Evolutionary conservation across 1,140 invertebrate genomes (phyloP), one percentile per base, ranked within the genome.

Genomic region (Halictus rubicundus): DNA sequence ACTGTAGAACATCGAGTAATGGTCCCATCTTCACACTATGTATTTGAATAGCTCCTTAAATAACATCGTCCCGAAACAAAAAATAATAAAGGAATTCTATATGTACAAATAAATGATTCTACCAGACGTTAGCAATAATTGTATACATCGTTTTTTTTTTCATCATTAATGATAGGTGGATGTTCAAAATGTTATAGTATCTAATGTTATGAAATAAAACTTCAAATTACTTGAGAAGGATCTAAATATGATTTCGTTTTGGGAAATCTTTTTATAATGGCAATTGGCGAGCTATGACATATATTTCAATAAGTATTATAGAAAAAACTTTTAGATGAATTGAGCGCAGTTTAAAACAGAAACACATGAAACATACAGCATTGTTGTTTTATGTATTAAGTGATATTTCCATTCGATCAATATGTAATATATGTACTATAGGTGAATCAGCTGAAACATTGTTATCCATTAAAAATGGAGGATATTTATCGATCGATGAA

Each of bases 381-480:
- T 59, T 52, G 19, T 46, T 52, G n/a, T 8, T n/a, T 23, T 19
- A 46, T 52, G 23, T 16, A 10, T 49, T 27, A 42, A 66, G 42
- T n/a, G 42, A 39, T 83, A 27, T 52, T n/a, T 16, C n/a, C 9
- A 14, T n/a, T n/a, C n/a, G 8, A 27, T 60, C 9, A 27, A 21
- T 37, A 2, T 23, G 46, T 49, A 64, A 79, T 78, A 1, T 12
- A 32, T n/a, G 25, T 19, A 16, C 42, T 68, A 88, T 88, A 94
- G 93, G 87, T 91, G 93, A 94, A 90, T 94, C 93, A 77, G 94
- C 92, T 39, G 93, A 93, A 74, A 91, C 93, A 68, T 84, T 94
- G 27, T 87, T 95, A 70, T 93, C 94, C 60, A 93, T 95, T 81
- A 94, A 94, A 89, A 95, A 94, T 90, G 94, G 94, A 64, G 90